Percentiles rank a stretch among this genome's conserved stretches.
Evolutionary conservation across 2,113 vertebrate species (phyloP).

Genomic region (Numida meleagris): DNA sequence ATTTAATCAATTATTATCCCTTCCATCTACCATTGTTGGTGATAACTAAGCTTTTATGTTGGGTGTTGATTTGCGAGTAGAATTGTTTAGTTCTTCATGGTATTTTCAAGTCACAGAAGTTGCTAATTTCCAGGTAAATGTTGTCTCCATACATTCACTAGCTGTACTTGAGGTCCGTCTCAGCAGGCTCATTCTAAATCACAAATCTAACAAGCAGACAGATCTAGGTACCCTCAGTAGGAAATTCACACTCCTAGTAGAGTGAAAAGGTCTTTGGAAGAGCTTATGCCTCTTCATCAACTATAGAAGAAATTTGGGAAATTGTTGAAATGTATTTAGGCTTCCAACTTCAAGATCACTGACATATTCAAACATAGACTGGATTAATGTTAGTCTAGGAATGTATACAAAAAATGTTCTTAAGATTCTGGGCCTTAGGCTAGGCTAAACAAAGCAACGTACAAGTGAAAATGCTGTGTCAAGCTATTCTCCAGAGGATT

Average conservation of each 20-base stretch:
- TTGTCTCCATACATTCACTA: background rate
- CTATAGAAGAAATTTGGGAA: background rate
- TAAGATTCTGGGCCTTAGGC: background rate
- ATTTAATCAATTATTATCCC: background rate
- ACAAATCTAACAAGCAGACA: background rate
- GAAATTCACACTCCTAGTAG: background rate
- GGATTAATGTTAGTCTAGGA: background rate
- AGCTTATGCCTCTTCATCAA: background rate
- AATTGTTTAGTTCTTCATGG: background rate
- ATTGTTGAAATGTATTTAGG: background rate
- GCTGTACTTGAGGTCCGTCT: background rate
- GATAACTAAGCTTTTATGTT: background rate
- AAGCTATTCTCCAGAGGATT: background rate
- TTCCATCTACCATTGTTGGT: accelerated
- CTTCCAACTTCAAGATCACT: background rate
- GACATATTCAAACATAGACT: background rate
- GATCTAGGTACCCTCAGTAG: background rate
- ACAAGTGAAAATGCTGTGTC: background rate
- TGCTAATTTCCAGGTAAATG: background rate
- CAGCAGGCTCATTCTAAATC: background rate
- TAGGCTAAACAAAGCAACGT: background rate
- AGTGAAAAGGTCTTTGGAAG: background rate
- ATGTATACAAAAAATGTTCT: background rate
- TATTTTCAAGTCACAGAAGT: background rate
- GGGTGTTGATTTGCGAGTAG: background rate